Percentiles rank a stretch among this genome's conserved stretches.
phyloP scores from a whole-genome alignment of 2,113 vertebrate genomes.

The Anhinga anhinga region DNA sequence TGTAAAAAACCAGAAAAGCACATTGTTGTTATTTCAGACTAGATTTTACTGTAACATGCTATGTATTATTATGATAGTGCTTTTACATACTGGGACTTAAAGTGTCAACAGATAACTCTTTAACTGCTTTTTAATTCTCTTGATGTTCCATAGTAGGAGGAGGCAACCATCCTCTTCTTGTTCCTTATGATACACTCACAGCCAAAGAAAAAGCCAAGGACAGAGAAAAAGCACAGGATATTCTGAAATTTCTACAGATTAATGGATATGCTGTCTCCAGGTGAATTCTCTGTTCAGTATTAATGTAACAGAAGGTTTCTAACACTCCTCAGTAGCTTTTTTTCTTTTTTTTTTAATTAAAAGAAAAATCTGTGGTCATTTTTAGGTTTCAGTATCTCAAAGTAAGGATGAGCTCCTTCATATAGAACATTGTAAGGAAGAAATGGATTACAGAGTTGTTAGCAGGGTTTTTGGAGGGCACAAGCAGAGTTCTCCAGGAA shows the following conservation, averaged over 20 bases:
- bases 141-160: constrained; percentile 77
- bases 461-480: neutral
- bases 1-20: neutral
- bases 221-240: constrained; percentile 93
- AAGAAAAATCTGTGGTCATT: neutral
- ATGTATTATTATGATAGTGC: neutral
- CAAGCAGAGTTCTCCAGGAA: neutral
- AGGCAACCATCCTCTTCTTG: constrained; percentile 92
- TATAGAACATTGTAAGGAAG: neutral
- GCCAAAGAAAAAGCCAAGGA: constrained; percentile 97
- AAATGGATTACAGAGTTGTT: neutral
- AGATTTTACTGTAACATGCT: neutral
- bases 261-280: constrained; percentile 92
- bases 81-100: neutral
- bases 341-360: neutral
- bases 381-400: neutral
- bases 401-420: neutral
- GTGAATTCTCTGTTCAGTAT: constrained; percentile 62
- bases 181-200: constrained; percentile 93
- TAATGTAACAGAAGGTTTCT: neutral
- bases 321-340: neutral
- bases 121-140: constrained; percentile 8
- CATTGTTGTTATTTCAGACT: neutral
- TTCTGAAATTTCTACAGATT: constrained; percentile 95
- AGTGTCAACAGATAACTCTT: neutral